A percentile compares a stretch with the other conserved stretches of the same genome.
Conservation (phyloP, 2,888 invertebrate species). For the Drosophila villosipedis region DNA sequence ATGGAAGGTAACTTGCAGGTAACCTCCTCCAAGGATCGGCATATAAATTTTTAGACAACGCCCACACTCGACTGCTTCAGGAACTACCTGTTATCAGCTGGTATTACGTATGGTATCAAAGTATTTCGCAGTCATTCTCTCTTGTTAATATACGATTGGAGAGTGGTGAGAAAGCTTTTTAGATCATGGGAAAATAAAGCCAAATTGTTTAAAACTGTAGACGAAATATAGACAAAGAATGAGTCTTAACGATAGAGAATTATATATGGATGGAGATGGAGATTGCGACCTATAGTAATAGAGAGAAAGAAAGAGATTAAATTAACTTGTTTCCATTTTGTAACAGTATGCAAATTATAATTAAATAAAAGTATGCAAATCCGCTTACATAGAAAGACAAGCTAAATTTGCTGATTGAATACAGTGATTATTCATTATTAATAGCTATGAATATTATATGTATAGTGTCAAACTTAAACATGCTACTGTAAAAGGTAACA, state of each 20-base stretch:
- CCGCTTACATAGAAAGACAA: not conserved
- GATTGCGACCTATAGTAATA: too few relatives aligned
- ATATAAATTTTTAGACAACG: too few relatives aligned
- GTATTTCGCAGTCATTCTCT: too few relatives aligned
- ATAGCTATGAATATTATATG: rapidly evolving
- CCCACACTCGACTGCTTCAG: too few relatives aligned
- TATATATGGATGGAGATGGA: too few relatives aligned
- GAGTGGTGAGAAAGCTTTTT: not conserved
- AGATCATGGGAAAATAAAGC: not conserved
- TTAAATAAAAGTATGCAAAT: conserved; percentile 32
- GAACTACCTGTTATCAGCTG: too few relatives aligned
- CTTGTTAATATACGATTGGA: not conserved
- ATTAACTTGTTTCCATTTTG: conserved; percentile 16
- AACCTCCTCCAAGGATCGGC: too few relatives aligned
- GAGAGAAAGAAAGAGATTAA: too few relatives aligned
- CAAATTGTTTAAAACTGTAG: not conserved
- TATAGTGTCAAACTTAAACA: too few relatives aligned
- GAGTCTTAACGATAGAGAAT: not conserved
- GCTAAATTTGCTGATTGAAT: rapidly evolving
- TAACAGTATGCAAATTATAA: conserved; percentile 33
- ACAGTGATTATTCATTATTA: not conserved
- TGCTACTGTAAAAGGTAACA: too few relatives aligned
- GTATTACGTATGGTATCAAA: too few relatives aligned
- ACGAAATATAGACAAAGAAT: not conserved
- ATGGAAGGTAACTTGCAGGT: too few relatives aligned